Base-by-base conservation (phyloP, 2,888 invertebrate species). In the Nymphalis urticae region DNA sequence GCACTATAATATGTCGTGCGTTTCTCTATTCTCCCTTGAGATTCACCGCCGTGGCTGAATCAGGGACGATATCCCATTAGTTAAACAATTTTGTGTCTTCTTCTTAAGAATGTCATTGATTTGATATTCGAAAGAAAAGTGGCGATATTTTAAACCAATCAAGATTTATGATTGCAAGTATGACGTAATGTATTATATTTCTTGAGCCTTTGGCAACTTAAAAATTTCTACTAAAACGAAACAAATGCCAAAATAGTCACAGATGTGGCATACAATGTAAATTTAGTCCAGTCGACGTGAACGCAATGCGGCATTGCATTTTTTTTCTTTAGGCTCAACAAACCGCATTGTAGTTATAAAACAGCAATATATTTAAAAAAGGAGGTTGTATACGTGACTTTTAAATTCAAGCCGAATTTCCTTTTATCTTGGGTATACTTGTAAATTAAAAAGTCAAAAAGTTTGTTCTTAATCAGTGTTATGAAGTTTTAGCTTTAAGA, bases 281-380 rank as follows among this genome's bases (percentile, higher is more conserved):
- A 68, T 69, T 59, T 27, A 17, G 16, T 42, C 58, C n/a, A 50
- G 59, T 36, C 19, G 62, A 71, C 59, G 59, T 50, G 56, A 63
- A 65, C 65, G 68, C 68, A 71, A 42, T 71, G 71, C 71, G 65
- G 71, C 32, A 48, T 53, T 68, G 60, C 64, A 67, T 51, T 50
- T 62, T 42, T 16, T 62, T 48, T 59, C 27, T 56, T 66, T 48
- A 56, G 47, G 56, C 54, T 19, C 62, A 62, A 67, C 67, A 62
- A 62, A 24, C 19, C 42, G 42, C 27, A 60, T 42, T 19, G n/a
- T n/a, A 58, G 42, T n/a, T n/a, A 58, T 58, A 19, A 58, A 58
- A 42, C 42, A 17, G 42, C 13, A 36, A 36, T 27, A 51, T 21
- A 27, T 42, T 58, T 58, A 19, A 42, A 58, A 42, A 56, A 56